Evolutionary conservation across 2,797 vertebrate species (phyloP), one percentile per base, ranked within the genome.

Genomic region (Mareca strepera): DNA sequence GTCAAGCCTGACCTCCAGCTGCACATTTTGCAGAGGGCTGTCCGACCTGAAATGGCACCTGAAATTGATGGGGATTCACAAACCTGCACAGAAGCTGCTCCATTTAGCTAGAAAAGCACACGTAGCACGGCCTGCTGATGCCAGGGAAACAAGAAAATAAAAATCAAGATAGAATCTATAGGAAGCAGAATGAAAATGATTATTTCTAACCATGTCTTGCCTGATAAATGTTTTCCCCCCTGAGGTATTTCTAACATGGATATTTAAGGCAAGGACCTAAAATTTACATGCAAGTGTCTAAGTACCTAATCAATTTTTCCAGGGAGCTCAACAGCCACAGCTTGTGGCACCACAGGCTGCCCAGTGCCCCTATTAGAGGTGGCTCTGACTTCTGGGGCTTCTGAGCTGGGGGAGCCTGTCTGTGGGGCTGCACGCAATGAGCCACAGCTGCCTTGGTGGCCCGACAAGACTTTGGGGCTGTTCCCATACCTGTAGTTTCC

Each of bases 21-120:
- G 21, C 9, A 2, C 0, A 0, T 25, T 37, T 53, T 68, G 33
- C 26, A 31, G 28, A 21, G 53, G 28, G 41, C 2, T 73, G 44
- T 60, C 63, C 12, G 46, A 12, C 7, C 11, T 73, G n/a, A 2
- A 55, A 8, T 13, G 12, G 43, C 23, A 31, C 17, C 59, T 56
- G 31, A 37, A 63, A 46, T 3, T 78, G 50, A n/a, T 5, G 7
- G 6, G 31, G 6, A 58, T 66, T 26, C 16, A 41, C 22, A 55
- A 81, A 70, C 33, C 31, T 14, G 28, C 22, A 43, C 4, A 3
- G 25, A 82, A 48, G 22, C 46, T 50, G 44, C 37, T 63, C 72
- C n/a, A 2, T 14, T 41, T 41, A 69, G 63, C 22, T 82, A 11
- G 9, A 35, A 28, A 85, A 23, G 10, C 10, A 3, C 14, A 55